Base-by-base conservation (phyloP, 2,113 vertebrate species). In the Hiodon tergisus region DNA sequence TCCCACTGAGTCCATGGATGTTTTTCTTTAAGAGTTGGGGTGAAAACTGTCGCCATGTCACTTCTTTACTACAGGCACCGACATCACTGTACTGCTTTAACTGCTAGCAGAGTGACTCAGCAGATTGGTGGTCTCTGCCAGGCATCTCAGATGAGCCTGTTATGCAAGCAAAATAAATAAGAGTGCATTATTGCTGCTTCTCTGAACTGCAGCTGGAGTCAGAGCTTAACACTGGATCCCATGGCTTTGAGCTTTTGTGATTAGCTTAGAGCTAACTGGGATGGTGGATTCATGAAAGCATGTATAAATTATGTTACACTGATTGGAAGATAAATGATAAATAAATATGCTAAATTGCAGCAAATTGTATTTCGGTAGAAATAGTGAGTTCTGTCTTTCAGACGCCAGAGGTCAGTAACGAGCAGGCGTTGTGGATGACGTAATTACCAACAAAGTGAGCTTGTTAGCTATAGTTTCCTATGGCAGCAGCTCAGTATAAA, bases 61-160 rank as follows among this genome's bases (percentile, higher is more conserved):
- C 76, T 71, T 78, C 74, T 68, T 77, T 60, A 55, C 76, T 59
- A 73, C 48, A 17, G 48, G 76, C 61, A 5, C 14, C 57, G 51
- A 54, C 68, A 3, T 5, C 13, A 9, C 17, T 0, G 16, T 52
- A 10, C 14, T 66, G 10, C 58, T 72, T 13, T 71, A 31, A 69
- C 17, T 59, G 53, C 47, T 78, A 72, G 68, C 61, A 69, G 69
- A 67, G 74, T 84, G 83, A 84, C 77, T 82, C 80, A 82, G 78
- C 62, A 67, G 11, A 17, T 51, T 50, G 31, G 31, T n/a, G 62
- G 8, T 10, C 2, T 6, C 17, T 55, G 60, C 69, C 82, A 79
- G 70, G n/a, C 61, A 47, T 68, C 71, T 76, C 72, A 67, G 54
- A 67, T 66, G 48, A 31, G 47, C 11, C 60, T 14, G 46, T 48